Evolutionary conservation across 2,888 invertebrate genomes (phyloP), one percentile per base, ranked within the genome.

Genomic region (Coecobrya sp.): DNA sequence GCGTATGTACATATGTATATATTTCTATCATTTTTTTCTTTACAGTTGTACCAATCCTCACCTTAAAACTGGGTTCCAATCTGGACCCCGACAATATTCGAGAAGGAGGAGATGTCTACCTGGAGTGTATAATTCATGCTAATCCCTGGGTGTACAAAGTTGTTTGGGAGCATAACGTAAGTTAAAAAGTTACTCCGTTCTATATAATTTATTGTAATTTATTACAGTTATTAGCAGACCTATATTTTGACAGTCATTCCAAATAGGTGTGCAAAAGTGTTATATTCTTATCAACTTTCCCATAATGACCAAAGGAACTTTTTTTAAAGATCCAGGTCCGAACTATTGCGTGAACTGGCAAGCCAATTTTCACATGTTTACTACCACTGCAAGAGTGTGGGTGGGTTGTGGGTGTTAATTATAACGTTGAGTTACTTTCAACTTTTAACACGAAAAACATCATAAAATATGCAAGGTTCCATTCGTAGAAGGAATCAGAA

Each of bases 121-220:
- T 98, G 95, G 97, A 97, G 96, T 98, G 98, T 96, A 91, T 87
- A 88, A 97, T 98, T 95, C 96, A 97, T 95, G 97, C 98, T 94
- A 98, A 98, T 96, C 98, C 98, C 16, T 96, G 96, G 95, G 97
- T 97, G 95, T 97, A 98, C 96, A 97, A 97, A 96, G 97, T 98
- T 95, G 96, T 97, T 92, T 98, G 98, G 98, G 97, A 97, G 95
- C 97, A 97, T 96, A 97, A 97, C 96, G 98, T 98, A 96, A 97
- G 97, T 97, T 85, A n/a, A 5, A 36, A 70, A 0, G 22, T 65
- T 49, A 68, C 55, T 30, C 30, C 4, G 30, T 42, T 49, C 59
- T 79, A 79, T 88, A 65, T 82, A 62, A 82, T 82, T 82, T 42
- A 55, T 81, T 55, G 55, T 79, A 27, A 79, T 36, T 59, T 82